A percentile compares a stretch with the other conserved stretches of the same genome.
phyloP scores from a whole-genome alignment of 2,888 invertebrate species.

The Agrilus mali region DNA sequence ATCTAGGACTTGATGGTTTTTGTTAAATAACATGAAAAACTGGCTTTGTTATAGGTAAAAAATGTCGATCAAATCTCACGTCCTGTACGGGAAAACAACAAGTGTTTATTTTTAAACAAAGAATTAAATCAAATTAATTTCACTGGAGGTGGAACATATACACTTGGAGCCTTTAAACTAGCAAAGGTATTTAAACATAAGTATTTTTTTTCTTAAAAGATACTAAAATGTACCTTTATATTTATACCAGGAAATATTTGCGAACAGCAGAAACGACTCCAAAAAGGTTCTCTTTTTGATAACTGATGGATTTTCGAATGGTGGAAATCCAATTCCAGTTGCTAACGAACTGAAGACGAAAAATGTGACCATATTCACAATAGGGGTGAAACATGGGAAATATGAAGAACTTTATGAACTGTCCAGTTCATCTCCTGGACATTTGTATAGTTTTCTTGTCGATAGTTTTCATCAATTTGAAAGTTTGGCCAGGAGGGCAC shows the following conservation, averaged over 20 bases:
- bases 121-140: conserved; percentile 47
- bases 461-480: conserved; percentile 58
- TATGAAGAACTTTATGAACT: conserved; percentile 48
- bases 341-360: conserved; percentile 42
- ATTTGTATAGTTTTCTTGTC: conserved; percentile 50
- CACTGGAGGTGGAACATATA: conserved; percentile 55
- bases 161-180: conserved; percentile 51
- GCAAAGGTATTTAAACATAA: conserved; percentile 41
- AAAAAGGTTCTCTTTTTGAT: conserved; percentile 52
- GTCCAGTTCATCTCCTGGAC: conserved; percentile 45
- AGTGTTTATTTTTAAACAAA: conserved; percentile 48
- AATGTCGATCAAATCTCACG: conserved; percentile 48
- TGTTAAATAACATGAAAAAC: no score
- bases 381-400: conserved; percentile 52
- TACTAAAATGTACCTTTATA: background rate
- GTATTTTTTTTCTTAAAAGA: background rate
- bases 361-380: conserved; percentile 41
- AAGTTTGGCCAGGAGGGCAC: conserved; percentile 49
- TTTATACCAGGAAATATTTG: conserved; percentile 35
- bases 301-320: conserved; percentile 60
- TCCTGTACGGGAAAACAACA: conserved; percentile 40
- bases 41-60: conserved; percentile 15
- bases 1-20: no score
- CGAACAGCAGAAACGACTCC: conserved; percentile 33
- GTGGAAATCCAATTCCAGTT: conserved; percentile 50